These are phyloP conservation scores for Malurus leucopterus DNA, from an alignment of 2,797 vertebrate species.

Conservation along the genomic window DNA sequence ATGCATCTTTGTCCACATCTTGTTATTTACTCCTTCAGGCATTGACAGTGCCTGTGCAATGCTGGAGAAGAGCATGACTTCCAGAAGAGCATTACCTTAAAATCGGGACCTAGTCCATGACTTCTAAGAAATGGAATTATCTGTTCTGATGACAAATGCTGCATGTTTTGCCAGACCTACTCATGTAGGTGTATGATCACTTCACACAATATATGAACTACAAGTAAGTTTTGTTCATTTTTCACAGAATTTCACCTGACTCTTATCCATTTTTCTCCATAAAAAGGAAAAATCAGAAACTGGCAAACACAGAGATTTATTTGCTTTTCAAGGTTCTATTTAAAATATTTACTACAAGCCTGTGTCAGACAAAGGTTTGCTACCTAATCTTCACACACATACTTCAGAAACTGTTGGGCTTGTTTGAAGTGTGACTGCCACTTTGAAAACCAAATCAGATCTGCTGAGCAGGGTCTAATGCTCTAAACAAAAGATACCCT, in stretches of 20 bases:
- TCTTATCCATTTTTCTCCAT: not conserved
- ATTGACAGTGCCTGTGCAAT: rapidly evolving
- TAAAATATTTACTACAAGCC: not conserved
- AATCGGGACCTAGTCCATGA: rapidly evolving
- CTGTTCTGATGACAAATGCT: not conserved
- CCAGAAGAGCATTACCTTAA: not conserved
- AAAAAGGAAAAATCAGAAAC: not conserved
- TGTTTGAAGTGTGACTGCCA: not conserved
- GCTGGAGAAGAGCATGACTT: not conserved
- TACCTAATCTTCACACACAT: not conserved
- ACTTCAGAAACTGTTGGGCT: not conserved
- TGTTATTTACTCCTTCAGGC: not conserved
- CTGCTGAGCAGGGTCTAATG: not conserved
- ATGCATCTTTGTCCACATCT: not conserved
- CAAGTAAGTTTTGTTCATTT: not conserved
- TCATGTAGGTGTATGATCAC: rapidly evolving
- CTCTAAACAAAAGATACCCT: not conserved
- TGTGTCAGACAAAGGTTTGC: not conserved
- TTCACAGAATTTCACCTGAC: not conserved
- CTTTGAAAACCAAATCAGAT: not conserved
- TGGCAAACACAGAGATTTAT: not conserved
- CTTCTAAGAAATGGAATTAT: not conserved
- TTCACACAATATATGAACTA: not conserved
- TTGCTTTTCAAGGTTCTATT: not conserved
- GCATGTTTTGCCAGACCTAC: not conserved